phyloP scores from a whole-genome alignment of 2,113 vertebrate genomes.

The Lycaon pictus region DNA sequence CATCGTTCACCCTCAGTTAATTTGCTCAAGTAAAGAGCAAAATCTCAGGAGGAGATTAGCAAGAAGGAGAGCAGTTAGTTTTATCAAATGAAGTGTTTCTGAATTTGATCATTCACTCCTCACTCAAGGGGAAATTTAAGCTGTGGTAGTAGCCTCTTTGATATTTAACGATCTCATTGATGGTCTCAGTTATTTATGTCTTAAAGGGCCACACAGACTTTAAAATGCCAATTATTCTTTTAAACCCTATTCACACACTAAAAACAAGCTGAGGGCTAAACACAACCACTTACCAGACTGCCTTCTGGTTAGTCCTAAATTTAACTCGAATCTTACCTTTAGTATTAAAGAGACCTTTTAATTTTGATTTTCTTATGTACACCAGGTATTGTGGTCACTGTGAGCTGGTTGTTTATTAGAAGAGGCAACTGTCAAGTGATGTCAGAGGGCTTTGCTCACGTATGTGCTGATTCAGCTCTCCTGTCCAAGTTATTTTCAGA shows the following conservation, averaged over 20 bases:
- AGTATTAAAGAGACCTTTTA: not conserved
- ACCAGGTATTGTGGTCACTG: no score
- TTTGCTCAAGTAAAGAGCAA: conserved; percentile 66
- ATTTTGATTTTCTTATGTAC: not conserved
- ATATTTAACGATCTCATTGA: conserved; percentile 74
- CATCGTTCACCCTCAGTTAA: conserved; percentile 67
- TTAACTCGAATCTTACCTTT: not conserved
- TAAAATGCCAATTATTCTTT: conserved; percentile 53
- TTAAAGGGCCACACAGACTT: conserved; percentile 54
- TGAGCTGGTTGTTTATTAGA: not conserved
- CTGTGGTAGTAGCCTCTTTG: conserved; percentile 59
- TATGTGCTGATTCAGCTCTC: not conserved
- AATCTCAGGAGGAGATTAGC: conserved; percentile 51
- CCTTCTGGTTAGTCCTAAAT: not conserved
- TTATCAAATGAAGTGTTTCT: conserved; percentile 66
- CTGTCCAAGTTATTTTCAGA: conserved; percentile 18
- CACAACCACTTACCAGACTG: not conserved
- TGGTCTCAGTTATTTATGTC: conserved; percentile 38
- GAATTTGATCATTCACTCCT: conserved; percentile 72
- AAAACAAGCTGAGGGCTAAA: conserved; percentile 41
- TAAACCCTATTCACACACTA: conserved; percentile 13
- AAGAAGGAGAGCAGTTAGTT: conserved; percentile 50
- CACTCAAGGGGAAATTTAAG: conserved; percentile 67
- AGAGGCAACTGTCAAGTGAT: not conserved
- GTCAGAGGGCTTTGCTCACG: not conserved